Percentiles rank a stretch among this genome's conserved stretches.
phyloP scores from a whole-genome alignment of 2,888 invertebrate genomes.

The Himalopsyche japonica region DNA sequence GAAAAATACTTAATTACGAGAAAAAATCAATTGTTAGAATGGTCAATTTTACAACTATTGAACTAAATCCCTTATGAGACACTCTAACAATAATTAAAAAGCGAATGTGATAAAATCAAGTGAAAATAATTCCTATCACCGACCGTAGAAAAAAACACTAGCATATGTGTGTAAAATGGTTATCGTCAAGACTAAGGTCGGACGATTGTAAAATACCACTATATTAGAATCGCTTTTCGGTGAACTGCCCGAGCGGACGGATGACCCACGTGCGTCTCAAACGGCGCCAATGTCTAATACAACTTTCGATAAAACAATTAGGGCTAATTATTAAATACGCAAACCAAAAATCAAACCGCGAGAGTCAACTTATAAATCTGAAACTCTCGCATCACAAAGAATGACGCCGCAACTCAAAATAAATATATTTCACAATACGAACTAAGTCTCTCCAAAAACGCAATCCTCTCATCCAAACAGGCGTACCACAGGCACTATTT shows the following conservation, averaged over 20 bases:
- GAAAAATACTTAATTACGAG: no score
- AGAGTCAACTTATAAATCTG: background rate
- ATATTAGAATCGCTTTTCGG: background rate
- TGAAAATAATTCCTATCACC: no score
- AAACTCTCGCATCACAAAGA: background rate
- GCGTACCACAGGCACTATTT: no score
- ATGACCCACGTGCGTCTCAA: background rate
- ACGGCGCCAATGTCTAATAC: background rate
- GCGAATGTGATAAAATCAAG: no score
- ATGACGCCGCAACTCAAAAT: background rate
- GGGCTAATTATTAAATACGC: slow-evolving; percentile 29
- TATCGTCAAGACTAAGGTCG: background rate
- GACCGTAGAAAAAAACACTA: no score
- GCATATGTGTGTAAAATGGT: no score
- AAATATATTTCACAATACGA: background rate
- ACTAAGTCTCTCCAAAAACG: no score
- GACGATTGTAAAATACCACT: background rate
- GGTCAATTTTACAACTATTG: no score
- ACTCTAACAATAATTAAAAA: no score
- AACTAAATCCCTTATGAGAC: no score
- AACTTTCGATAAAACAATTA: background rate
- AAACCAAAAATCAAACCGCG: slow-evolving; percentile 21
- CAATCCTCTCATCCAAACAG: no score
- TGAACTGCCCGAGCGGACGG: background rate
- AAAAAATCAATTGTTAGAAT: no score